Base-by-base conservation (phyloP, 30 jellyfish, hydroid and myxozoan genomes). In the Aurelia sp. region DNA sequence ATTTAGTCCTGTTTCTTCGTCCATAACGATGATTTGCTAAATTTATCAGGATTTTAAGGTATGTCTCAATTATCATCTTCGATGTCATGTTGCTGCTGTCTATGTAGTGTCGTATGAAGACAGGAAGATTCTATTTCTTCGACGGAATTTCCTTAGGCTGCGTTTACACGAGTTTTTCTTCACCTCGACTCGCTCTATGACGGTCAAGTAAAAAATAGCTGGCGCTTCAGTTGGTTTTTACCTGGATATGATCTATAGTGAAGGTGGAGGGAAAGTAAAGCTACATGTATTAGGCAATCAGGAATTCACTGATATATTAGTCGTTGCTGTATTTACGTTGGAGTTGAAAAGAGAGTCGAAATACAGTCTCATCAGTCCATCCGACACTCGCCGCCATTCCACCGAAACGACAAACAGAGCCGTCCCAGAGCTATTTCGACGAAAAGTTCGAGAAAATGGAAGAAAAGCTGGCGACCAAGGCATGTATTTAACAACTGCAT, bases 351-450 rank as follows among this genome's bases (percentile, higher is more conserved):
- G 3, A 20, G 81, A 70, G 4, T 70, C 68, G 81, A 70, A 31
- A 18, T 70, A 70, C 81, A 70, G 81, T 70, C 81, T 70, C 76
- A 65, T 65, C 22, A 70, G 81, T 70, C 64, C 27, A 30, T 70
- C 65, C 70, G 30, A 73, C 74, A 73, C 84, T 73, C 68, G 70
- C 84, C 74, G 41, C 63, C 84, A 73, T 73, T 76, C 84, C 75
- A 73, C 84, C 84, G 70, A 73, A 73, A 73, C 84, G 84, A 21
- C 84, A 73, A 73, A 30, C 84, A 73, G 84, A 73, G 84, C 84
- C 84, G 62, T 75, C 76, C 76, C 87, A 75, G 67, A 51, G 87
- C 53, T 75, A 50, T 50, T 53, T 75, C 87, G 76, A 75, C 74
- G 87, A 75, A 75, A 75, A 53, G 84, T 47, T 73, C 38, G 84